These are phyloP conservation scores for Brachylomia viminalis DNA, from an alignment of 2,888 invertebrate species.

Conservation along the genomic window DNA sequence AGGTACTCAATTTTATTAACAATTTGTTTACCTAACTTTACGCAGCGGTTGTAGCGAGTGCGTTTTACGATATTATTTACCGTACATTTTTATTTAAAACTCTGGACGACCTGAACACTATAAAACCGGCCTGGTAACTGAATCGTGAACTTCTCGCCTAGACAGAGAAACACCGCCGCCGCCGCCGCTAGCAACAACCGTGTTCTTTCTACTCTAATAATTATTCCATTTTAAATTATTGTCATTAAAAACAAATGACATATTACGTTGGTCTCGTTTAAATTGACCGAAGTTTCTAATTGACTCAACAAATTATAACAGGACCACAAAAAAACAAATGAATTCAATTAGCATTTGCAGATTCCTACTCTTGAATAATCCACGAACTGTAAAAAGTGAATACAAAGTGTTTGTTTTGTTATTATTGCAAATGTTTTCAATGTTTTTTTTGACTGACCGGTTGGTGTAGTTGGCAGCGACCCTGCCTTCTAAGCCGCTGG, in stretches of 20 bases:
- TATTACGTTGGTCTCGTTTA: background rate
- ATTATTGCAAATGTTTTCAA: background rate
- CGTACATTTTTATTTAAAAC: background rate
- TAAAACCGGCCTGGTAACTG: background rate
- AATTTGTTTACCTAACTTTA: no score
- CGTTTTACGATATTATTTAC: background rate
- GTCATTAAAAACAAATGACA: constrained; percentile 13
- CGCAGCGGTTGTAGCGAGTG: background rate
- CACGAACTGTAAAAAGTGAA: constrained; percentile 1
- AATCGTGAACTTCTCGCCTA: constrained; percentile 9
- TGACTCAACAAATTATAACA: background rate
- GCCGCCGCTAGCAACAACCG: background rate
- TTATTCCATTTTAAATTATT: constrained; percentile 5
- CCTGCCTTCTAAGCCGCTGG: no score
- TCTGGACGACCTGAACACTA: background rate
- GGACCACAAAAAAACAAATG: background rate
- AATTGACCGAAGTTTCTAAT: constrained; percentile 11
- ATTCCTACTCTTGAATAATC: constrained; percentile 13
- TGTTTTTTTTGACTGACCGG: no score
- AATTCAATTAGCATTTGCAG: constrained; percentile 9
- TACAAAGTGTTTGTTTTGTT: background rate
- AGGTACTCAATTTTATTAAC: background rate
- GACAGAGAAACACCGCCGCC: background rate
- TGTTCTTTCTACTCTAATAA: background rate
- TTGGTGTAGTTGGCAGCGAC: no score